Percentiles rank a stretch among this genome's conserved stretches.
These are phyloP conservation scores for Scomber japonicus DNA, from an alignment of 2,113 vertebrate genomes.

Conservation along the genomic window DNA sequence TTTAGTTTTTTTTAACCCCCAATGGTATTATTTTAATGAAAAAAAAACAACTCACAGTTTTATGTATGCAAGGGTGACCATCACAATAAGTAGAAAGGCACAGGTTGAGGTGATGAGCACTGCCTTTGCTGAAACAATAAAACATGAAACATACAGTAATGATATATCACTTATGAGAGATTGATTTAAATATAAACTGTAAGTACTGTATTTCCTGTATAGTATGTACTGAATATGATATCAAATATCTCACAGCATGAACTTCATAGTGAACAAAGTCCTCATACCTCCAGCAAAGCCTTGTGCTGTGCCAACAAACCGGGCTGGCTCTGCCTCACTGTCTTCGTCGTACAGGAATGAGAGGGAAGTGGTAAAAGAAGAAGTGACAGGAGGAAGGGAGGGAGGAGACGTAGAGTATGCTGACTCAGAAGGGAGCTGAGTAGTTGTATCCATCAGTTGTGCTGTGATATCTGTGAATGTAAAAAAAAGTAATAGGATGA, in stretches of 20 bases:
- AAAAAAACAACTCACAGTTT: conserved; percentile 85
- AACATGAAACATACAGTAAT: background rate
- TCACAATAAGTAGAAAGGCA: conserved; percentile 82
- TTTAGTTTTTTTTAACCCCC: no score
- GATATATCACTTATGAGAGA: background rate
- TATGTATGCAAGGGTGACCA: conserved; percentile 85
- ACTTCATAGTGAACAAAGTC: background rate
- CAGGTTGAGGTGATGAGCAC: conserved; percentile 86
- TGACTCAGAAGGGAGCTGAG: background rate
- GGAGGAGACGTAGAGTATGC: background rate
- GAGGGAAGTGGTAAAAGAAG: background rate
- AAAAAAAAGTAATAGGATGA: conserved; percentile 11
- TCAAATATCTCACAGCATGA: background rate
- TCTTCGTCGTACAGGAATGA: conserved; percentile 6
- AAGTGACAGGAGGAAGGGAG: background rate
- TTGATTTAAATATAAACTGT: background rate
- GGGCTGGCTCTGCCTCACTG: conserved; percentile 18
- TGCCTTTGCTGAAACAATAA: conserved; percentile 72
- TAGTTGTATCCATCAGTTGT: conserved; percentile 60
- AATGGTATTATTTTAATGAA: no score
- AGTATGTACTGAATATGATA: background rate
- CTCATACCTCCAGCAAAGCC: conserved; percentile 65
- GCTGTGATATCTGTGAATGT: conserved; percentile 58
- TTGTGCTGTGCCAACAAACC: conserved; percentile 21
- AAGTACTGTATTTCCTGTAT: background rate